Conservation (phyloP, 2,797 vertebrate genomes). For the Gymnopithys bicolor region DNA sequence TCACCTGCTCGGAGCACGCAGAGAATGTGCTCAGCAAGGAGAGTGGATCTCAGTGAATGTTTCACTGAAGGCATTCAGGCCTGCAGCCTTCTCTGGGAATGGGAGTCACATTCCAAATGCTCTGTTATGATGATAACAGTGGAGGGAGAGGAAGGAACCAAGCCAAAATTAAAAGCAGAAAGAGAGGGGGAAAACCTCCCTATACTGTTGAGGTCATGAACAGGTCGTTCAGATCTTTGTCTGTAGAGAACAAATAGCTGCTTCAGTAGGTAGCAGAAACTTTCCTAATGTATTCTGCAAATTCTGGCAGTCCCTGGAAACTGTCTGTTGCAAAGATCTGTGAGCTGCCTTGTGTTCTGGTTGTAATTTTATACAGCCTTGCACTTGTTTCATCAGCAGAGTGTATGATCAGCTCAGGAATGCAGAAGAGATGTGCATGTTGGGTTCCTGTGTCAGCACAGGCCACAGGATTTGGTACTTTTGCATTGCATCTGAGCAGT, state of each 20-base stretch:
- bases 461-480: background rate
- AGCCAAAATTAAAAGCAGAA: background rate
- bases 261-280: background rate
- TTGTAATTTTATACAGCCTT: background rate
- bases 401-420: background rate
- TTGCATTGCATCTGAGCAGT: background rate
- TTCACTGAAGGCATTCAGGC: background rate
- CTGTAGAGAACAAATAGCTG: background rate
- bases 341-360: rapidly evolving
- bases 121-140: background rate
- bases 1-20: background rate
- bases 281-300: background rate
- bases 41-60: background rate
- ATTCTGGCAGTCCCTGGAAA: background rate
- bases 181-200: background rate
- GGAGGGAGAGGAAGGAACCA: background rate
- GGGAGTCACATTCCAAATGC: background rate
- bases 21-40: background rate
- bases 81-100: background rate
- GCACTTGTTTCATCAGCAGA: background rate
- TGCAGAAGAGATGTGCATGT: rapidly evolving
- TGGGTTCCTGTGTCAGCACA: background rate
- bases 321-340: background rate
- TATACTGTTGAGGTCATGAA: background rate
- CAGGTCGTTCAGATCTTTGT: background rate